These are phyloP conservation scores for Philhelius pedissequus DNA, from an alignment of 2,888 invertebrate genomes.

Conservation along the genomic window DNA sequence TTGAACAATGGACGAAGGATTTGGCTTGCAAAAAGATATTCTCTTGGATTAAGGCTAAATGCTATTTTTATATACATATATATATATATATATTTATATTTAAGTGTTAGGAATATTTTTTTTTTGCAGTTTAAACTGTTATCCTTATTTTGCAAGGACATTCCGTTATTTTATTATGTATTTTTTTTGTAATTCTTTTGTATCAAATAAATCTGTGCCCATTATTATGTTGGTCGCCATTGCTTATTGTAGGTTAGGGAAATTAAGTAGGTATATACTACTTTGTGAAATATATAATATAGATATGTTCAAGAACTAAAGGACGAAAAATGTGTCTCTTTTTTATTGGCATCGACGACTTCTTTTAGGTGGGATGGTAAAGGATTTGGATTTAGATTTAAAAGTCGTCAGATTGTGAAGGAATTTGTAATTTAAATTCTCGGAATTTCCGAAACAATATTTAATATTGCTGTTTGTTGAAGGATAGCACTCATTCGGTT, in stretches of 20 bases:
- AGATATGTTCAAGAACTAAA: slow-evolving; percentile 40
- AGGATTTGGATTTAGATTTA: neutral
- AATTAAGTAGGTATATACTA: slow-evolving; percentile 25
- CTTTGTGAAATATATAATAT: slow-evolving; percentile 43
- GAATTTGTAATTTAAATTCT: neutral
- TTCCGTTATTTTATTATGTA: slow-evolving; percentile 11
- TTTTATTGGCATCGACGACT: neutral
- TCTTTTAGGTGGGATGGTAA: neutral
- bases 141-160: slow-evolving; percentile 56
- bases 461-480: neutral
- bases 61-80: slow-evolving; percentile 31
- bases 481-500: neutral
- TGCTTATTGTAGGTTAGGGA: slow-evolving; percentile 45
- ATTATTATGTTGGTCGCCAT: slow-evolving; percentile 14
- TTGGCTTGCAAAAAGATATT: slow-evolving; percentile 56
- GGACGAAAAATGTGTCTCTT: neutral
- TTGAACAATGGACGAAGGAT: slow-evolving; percentile 63
- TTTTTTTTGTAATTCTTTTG: slow-evolving; percentile 19
- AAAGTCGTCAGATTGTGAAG: neutral
- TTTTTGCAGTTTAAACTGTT: slow-evolving; percentile 21
- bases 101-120: slow-evolving; percentile 13
- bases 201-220: slow-evolving; percentile 33
- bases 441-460: neutral
- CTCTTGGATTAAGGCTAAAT: slow-evolving; percentile 36
- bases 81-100: neutral